Conservation (phyloP, 2,888 invertebrate genomes). For the Carabus problematicus region DNA sequence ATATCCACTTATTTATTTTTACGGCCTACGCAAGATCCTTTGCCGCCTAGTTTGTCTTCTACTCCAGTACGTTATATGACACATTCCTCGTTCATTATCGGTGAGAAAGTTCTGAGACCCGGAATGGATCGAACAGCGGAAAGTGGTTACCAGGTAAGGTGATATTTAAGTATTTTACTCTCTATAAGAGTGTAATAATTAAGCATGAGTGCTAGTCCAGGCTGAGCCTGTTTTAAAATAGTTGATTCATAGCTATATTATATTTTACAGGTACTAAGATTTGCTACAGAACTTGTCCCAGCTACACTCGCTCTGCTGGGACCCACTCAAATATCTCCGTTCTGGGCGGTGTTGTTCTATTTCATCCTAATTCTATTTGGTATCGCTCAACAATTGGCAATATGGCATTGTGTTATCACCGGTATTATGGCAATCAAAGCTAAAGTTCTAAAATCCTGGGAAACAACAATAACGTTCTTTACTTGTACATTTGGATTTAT, state of each 20-base stretch:
- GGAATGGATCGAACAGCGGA: conserved; percentile 65
- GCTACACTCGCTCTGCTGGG: conserved; percentile 82
- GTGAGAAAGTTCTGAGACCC: conserved; percentile 70
- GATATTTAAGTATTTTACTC: neutral
- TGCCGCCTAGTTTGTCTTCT: conserved; percentile 67
- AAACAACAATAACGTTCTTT: conserved; percentile 82
- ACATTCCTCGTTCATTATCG: conserved; percentile 75
- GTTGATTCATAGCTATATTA: conserved; percentile 9
- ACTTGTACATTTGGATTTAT: conserved; percentile 84
- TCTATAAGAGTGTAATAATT: neutral
- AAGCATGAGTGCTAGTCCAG: neutral
- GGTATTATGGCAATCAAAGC: conserved; percentile 82
- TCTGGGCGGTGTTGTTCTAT: conserved; percentile 89
- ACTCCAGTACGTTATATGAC: conserved; percentile 72
- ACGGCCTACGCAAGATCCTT: conserved; percentile 67
- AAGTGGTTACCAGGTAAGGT: conserved; percentile 75
- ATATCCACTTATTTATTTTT: conserved; percentile 76
- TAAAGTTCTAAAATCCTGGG: conserved; percentile 76
- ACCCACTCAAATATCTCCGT: conserved; percentile 78
- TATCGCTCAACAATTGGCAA: conserved; percentile 85
- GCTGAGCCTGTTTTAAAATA: neutral
- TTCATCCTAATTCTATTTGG: conserved; percentile 86
- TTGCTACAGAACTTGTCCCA: conserved; percentile 90
- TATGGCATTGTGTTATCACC: conserved; percentile 91
- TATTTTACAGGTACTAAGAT: conserved; percentile 67